Evolutionary conservation across 2,113 vertebrate species (phyloP), one percentile per base, ranked within the genome.

Genomic region (Sander lucioperca): DNA sequence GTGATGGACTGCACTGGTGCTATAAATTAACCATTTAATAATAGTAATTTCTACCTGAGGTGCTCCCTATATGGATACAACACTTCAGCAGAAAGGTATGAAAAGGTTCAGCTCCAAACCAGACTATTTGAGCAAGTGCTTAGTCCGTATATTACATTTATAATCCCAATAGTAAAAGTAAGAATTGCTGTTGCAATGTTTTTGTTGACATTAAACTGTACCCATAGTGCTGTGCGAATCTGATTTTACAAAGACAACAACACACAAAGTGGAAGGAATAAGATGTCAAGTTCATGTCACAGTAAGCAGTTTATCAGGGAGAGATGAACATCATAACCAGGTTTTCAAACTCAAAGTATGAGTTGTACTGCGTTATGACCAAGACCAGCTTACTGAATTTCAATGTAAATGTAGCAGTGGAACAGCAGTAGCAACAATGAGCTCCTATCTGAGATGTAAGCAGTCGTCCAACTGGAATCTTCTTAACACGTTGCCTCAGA

Each of bases 11-110:
- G 71, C 70, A 83, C 36, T 82, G 79, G 63, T 90, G 61, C 79
- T 79, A 72, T 86, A 81, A 90, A 86, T 88, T 88, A 82, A 77
- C 64, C 77, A 84, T 88, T 89, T 86, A 84, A 88, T 43, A 65
- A 45, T 27, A 86, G 81, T 82, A 45, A 79, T 79, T 87, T 89
- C 76, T 89, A 85, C 85, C 85, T 73, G 79, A 77, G 86, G 72
- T 77, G 66, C n/a, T 16, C 67, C 61, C 72, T 23, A 18, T 50
- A 67, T 66, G 36, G 36, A 63, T 66, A 19, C 50, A 83, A 63
- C 16, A 56, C 58, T 77, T 89, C 51, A 72, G 69, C 58, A 83
- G 64, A 74, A 62, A 90, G 83, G 45, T 68, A 79, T 74, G 43
- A 79, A 80, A 76, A 70, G 16, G 11, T 79, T 76, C 56, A 10